These are phyloP conservation scores for Geothlypis trichas DNA, from an alignment of 2,113 vertebrate genomes.

Conservation along the genomic window DNA sequence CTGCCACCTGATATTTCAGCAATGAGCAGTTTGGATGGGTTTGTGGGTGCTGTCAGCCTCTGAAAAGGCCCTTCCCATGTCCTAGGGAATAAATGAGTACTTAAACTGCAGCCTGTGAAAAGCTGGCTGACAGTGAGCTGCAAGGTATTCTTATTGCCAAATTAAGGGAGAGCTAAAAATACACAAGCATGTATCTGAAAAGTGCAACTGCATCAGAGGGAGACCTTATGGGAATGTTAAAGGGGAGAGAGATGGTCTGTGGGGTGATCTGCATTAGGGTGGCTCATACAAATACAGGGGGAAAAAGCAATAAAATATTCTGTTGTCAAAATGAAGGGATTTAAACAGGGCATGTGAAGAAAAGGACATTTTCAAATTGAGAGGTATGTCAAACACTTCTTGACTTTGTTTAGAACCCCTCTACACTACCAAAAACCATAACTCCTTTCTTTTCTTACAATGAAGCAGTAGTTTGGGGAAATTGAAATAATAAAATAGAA, in stretches of 20 bases:
- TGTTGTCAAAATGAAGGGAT: background rate
- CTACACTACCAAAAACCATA: background rate
- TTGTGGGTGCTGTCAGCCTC: constrained; percentile 1
- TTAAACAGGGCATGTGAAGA: background rate
- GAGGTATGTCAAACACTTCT: background rate
- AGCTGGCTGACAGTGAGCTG: background rate
- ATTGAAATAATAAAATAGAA: background rate
- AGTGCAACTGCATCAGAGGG: background rate
- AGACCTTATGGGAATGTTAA: background rate
- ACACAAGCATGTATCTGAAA: rapidly evolving
- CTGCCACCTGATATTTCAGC: background rate
- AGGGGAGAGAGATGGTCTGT: background rate
- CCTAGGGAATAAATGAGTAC: background rate
- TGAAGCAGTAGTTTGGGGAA: background rate
- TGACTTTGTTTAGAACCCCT: background rate
- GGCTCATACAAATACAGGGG: background rate
- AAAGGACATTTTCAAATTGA: background rate
- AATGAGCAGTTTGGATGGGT: background rate
- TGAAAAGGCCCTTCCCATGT: background rate
- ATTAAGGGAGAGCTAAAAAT: constrained; percentile 39
- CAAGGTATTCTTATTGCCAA: constrained; percentile 24
- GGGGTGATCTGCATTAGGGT: background rate
- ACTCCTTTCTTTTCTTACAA: background rate
- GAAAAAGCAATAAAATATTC: background rate
- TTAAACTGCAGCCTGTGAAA: background rate